These are phyloP conservation scores for Neotoma lepida DNA, from an alignment of 2,113 vertebrate genomes.

Conservation along the genomic window DNA sequence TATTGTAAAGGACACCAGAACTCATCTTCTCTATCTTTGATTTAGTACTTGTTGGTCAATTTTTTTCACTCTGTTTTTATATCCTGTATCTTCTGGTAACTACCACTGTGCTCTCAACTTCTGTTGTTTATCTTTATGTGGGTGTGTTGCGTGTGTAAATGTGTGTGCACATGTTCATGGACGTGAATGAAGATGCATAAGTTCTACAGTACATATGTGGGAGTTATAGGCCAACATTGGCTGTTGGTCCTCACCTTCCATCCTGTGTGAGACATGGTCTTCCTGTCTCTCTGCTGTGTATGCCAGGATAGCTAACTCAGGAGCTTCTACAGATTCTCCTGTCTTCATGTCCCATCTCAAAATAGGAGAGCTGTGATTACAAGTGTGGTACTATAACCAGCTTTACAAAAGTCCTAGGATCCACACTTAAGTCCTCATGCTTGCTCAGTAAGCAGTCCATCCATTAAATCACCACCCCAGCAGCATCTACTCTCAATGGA, in stretches of 20 bases:
- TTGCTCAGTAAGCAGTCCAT: not conserved
- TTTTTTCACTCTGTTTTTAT: not conserved
- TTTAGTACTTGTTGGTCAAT: not conserved
- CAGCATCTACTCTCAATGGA: not conserved
- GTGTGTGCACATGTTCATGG: not conserved
- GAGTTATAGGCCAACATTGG: not conserved
- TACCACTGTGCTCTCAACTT: not conserved
- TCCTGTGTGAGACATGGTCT: not conserved
- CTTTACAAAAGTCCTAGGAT: not conserved
- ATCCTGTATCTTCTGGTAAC: not conserved
- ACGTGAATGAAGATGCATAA: not conserved
- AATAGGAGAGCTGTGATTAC: not conserved
- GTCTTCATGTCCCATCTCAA: not conserved
- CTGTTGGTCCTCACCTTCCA: not conserved
- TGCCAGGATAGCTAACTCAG: not conserved
- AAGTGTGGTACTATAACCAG: not conserved
- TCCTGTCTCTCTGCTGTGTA: not conserved
- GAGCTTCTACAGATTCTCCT: not conserved
- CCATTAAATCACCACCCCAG: not conserved
- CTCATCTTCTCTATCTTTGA: not conserved
- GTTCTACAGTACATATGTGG: not conserved
- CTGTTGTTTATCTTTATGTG: not conserved
- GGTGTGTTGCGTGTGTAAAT: not conserved
- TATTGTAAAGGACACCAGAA: not conserved
- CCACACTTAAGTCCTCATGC: not conserved